These are phyloP conservation scores for Corythucha ciliata DNA, from an alignment of 2,888 invertebrate species.

Conservation along the genomic window DNA sequence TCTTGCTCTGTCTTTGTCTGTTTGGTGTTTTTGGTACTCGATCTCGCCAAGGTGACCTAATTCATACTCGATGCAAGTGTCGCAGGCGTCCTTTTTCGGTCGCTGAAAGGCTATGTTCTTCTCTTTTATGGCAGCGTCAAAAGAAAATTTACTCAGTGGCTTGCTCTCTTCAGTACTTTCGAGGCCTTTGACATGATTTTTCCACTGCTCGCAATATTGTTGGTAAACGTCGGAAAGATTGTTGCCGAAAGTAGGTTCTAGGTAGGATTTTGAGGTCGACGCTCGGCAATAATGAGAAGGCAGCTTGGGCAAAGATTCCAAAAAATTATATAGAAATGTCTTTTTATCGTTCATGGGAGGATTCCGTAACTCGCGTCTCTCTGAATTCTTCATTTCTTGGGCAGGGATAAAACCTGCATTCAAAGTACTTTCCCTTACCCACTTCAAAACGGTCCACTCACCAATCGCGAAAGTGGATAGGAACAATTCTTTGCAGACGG, in stretches of 20 bases:
- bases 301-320: conserved; percentile 27
- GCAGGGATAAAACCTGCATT: conserved; percentile 1
- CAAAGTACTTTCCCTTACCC: background rate
- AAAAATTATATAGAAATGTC: conserved; percentile 12
- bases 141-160: conserved; percentile 6
- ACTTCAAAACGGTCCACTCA: conserved; percentile 1
- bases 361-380: background rate
- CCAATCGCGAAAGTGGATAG: conserved; percentile 1
- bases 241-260: too few relatives aligned
- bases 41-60: background rate
- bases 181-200: background rate
- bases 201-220: conserved; percentile 10
- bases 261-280: conserved; percentile 27
- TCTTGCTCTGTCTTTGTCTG: background rate
- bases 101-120: conserved; percentile 20
- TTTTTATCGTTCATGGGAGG: background rate
- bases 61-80: conserved; percentile 9
- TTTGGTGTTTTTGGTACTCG: conserved; percentile 1
- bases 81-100: conserved; percentile 21
- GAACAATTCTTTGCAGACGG: background rate
- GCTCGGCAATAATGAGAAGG: conserved; percentile 32
- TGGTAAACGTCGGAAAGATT: background rate
- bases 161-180: background rate
- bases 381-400: background rate
- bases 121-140: conserved; percentile 5